A percentile compares a stretch with the other conserved stretches of the same genome.
These are phyloP conservation scores for Gavialis gangeticus DNA, from an alignment of 2,113 vertebrate species.

Conservation along the genomic window DNA sequence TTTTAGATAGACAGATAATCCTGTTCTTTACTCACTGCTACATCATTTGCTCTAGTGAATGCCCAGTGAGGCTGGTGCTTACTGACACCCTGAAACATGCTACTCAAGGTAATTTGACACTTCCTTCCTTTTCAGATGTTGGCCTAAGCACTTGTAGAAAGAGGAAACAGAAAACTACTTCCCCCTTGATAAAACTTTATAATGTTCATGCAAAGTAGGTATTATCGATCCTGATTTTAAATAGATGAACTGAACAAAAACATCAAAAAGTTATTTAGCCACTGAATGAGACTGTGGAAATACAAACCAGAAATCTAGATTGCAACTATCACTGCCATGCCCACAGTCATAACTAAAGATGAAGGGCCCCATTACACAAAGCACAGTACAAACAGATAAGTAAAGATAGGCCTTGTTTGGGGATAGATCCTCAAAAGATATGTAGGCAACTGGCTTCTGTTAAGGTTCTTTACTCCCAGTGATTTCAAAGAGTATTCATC, in stretches of 20 bases:
- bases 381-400: not conserved
- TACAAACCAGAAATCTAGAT: not conserved
- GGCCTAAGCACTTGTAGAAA: not conserved
- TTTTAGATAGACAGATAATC: not conserved
- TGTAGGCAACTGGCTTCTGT: no score
- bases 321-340: not conserved
- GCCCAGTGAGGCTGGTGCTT: not conserved
- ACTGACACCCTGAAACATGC: slow-evolving; percentile 24
- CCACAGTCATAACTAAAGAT: not conserved
- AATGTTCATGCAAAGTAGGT: not conserved
- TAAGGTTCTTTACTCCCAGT: no score
- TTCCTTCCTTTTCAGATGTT: not conserved
- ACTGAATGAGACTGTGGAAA: not conserved
- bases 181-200: not conserved
- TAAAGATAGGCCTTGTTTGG: not conserved
- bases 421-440: no score
- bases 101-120: not conserved
- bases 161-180: not conserved
- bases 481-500: no score
- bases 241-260: not conserved
- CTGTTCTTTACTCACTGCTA: not conserved
- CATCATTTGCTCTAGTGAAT: not conserved
- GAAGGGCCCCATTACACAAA: not conserved
- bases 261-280: not conserved
- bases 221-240: not conserved